Evolutionary conservation across 2,113 vertebrate genomes (phyloP), one percentile per base, ranked within the genome.

Genomic region (Aplodontia rufa): DNA sequence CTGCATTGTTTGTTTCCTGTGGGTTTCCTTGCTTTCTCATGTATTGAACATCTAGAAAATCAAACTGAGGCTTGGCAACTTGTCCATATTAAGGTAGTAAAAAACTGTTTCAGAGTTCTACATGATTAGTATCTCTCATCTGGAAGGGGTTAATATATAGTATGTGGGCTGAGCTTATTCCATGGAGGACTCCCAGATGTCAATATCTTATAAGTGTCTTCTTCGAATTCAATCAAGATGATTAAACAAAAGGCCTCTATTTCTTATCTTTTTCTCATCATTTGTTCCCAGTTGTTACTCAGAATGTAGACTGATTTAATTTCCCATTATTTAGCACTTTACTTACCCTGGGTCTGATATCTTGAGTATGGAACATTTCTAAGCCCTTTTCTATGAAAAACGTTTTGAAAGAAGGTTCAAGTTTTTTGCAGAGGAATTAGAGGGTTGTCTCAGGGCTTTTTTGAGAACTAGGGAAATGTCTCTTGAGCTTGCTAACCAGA

Each of bases 191-290:
- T n/a, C 58, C 68, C 32, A 49, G 14, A 75, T 94, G 49, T 62
- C n/a, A 78, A 60, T 76, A 64, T 71, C 49, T 76, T 6, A 62
- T n/a, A 49, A 82, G 37, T 79, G 4, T 93, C 87, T 91, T 80
- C 60, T 93, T 24, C 72, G 51, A 90, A 85, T 81, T 94, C 40
- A 83, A 53, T n/a, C n/a, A n/a, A n/a, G n/a, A n/a, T n/a, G n/a
- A n/a, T n/a, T n/a, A n/a, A n/a, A n/a, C n/a, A 78, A 79, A 90
- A 76, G 24, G 51, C 26, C 17, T 74, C 37, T 22, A 22, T 3
- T 92, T 92, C 28, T 88, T 91, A 32, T 86, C 32, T 68, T 82
- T 40, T 13, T 35, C 10, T 83, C 40, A 47, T 24, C 22, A 86
- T 66, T 89, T 95, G 12, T 94, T 90, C 26, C 47, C 9, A 66